Conservation (phyloP, 2,113 vertebrate species). For the Cryptomyrus ogoouensis region DNA sequence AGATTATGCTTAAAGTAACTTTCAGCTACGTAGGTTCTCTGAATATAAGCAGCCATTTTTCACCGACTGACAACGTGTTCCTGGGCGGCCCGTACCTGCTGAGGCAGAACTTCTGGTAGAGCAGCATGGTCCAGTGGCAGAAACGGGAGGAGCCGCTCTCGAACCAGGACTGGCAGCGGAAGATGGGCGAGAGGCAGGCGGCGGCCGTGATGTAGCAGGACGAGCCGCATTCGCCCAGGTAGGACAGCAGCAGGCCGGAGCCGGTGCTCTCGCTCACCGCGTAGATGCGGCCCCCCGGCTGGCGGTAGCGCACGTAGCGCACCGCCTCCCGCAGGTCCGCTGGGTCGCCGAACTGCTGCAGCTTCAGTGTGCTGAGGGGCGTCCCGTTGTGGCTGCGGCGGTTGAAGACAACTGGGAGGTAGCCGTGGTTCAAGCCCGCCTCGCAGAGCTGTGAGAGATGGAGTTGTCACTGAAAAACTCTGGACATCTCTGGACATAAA, state of each 20-base stretch:
- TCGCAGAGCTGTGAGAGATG: slow-evolving; percentile 60
- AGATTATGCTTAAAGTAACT: background rate
- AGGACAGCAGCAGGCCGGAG: slow-evolving; percentile 70
- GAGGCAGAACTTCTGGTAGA: slow-evolving; percentile 70
- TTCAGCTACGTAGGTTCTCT: background rate
- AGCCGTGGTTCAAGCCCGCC: slow-evolving; percentile 60
- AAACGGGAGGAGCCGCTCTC: slow-evolving; percentile 61
- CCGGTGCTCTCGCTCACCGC: slow-evolving; percentile 71
- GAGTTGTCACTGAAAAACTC: background rate
- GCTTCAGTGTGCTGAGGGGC: slow-evolving; percentile 68
- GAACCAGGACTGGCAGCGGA: slow-evolving; percentile 73
- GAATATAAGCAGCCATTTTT: background rate
- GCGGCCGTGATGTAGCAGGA: slow-evolving; percentile 72
- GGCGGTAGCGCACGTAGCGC: slow-evolving; percentile 67
- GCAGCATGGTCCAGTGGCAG: slow-evolving; percentile 54
- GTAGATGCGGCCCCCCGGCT: slow-evolving; percentile 63
- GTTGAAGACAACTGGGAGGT: slow-evolving; percentile 73
- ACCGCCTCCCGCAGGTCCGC: slow-evolving; percentile 67
- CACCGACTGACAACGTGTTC: background rate
- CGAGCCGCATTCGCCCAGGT: slow-evolving; percentile 73
- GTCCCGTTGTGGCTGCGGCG: slow-evolving; percentile 75
- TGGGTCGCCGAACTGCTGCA: slow-evolving; percentile 77
- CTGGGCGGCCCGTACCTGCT: slow-evolving; percentile 55
- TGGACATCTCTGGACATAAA: background rate
- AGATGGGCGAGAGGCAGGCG: slow-evolving; percentile 68